A percentile compares a stretch with the other conserved stretches of the same genome.
Evolutionary conservation across 1,140 invertebrate species (phyloP).

Genomic region (Triops cancriformis): DNA sequence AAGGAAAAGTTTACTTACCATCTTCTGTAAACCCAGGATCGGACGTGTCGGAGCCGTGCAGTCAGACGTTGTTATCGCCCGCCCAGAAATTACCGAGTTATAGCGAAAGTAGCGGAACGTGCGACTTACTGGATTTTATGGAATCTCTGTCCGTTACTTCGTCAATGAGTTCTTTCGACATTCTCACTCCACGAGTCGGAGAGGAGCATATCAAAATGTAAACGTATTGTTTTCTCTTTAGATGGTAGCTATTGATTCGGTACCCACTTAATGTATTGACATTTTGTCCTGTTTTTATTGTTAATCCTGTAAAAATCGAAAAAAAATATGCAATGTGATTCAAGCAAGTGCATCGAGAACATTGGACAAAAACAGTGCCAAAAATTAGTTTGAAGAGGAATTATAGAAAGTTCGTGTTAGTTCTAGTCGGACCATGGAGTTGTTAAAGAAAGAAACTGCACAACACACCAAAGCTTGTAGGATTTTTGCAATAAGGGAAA

Average conservation of each 20-base stretch:
- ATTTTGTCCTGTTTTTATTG: too few species aligned
- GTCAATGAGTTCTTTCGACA: not conserved
- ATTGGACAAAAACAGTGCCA: slow-evolving; percentile 2
- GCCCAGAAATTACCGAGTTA: slow-evolving; percentile 1
- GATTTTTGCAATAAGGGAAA: not conserved
- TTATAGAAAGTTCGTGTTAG: not conserved
- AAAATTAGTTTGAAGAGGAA: not conserved
- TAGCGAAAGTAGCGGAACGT: not conserved
- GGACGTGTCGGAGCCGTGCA: not conserved
- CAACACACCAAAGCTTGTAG: not conserved
- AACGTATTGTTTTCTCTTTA: not conserved
- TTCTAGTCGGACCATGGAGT: not conserved
- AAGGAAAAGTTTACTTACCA: not conserved
- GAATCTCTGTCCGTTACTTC: not conserved
- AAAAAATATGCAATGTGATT: not conserved
- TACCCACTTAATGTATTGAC: too few species aligned
- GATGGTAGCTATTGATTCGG: too few species aligned
- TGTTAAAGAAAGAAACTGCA: not conserved
- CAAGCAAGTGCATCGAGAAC: not conserved
- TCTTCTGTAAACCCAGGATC: not conserved
- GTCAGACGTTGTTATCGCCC: not conserved
- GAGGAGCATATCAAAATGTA: not conserved
- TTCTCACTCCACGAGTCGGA: not conserved
- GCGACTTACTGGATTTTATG: slow-evolving; percentile 1
- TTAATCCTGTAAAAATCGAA: too few species aligned